Base-by-base conservation (phyloP, 2,888 invertebrate species). In the Griposia aprilina region DNA sequence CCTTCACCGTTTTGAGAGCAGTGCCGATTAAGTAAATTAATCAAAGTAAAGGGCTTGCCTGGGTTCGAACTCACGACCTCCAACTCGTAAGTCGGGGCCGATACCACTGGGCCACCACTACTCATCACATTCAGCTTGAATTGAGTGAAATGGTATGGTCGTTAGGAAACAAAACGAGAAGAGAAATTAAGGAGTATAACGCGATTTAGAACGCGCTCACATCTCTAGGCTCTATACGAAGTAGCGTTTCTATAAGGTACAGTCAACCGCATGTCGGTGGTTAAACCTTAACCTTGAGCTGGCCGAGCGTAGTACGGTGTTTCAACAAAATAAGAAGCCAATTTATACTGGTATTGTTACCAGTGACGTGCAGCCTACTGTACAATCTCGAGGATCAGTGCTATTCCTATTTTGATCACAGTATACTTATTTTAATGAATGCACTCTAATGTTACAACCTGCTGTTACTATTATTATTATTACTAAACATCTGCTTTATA, bases 401-500 rank as follows among this genome's bases (percentile, higher is more conserved):
- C 71, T 63, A 71, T 66, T 82, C 52, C 13, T 36, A 75, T 60
- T 50, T 55, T 36, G 68, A 68, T 63, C 62, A 45, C 57, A 82
- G 15, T 52, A 65, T 20, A 71, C 57, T 48, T 60, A 84, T 52
- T 36, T 70, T 57, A 79, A 84, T 50, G 26, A 79, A 84, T 50
- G 26, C 65, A 70, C 57, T 72, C 63, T 73, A 83, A 65, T 55
- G 23, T 66, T 72, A 85, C 85, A 83, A 83, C 85, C 85, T 62
- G 76, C 20, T 23, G 26, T 85, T 57, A 76, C 60, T 65, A 63
- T 67, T n/a, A 60, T n/a, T 79, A 60, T n/a, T 79, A 75, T 50
- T 55, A 60, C 41, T 55, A 74, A 67, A 48, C 66, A 74, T 70
- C 55, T 59, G 66, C 66, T 67, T 65, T 60, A 11, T 36, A 70